Percentiles rank a stretch among this genome's conserved stretches.
phyloP scores from a whole-genome alignment of 2,797 vertebrate species.

The Dryobates pubescens region DNA sequence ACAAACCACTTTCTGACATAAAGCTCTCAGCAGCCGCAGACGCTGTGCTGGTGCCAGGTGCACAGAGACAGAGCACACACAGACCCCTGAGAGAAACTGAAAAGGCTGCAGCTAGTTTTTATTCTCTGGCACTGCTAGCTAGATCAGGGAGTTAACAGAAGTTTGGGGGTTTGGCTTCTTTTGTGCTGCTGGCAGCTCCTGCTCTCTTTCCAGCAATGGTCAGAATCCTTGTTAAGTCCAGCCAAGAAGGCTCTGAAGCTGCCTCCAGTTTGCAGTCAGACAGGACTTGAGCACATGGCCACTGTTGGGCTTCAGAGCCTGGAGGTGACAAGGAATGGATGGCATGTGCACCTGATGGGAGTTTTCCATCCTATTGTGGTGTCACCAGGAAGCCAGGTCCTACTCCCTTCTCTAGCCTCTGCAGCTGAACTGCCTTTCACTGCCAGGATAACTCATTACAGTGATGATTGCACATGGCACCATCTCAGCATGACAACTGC shows the following conservation, averaged over 20 bases:
- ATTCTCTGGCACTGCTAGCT: neutral
- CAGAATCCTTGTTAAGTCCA: neutral
- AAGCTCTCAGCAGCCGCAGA: neutral
- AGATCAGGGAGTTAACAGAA: neutral
- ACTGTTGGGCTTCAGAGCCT: accelerated
- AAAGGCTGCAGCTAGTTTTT: neutral
- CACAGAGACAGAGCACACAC: neutral
- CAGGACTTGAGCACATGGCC: accelerated
- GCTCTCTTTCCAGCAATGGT: neutral
- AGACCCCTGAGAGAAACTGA: neutral
- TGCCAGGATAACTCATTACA: neutral
- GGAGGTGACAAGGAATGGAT: neutral
- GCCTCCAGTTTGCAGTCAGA: neutral
- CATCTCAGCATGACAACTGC: neutral
- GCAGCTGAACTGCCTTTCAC: neutral
- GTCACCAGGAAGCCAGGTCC: neutral
- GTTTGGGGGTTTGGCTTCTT: neutral
- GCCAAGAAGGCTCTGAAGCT: neutral
- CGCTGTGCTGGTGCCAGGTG: neutral
- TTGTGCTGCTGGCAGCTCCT: conserved; percentile 18
- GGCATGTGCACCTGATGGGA: neutral
- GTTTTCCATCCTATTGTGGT: neutral
- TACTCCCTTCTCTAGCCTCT: neutral
- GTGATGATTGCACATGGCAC: neutral
- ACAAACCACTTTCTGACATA: neutral